Conservation (phyloP, 2,888 invertebrate species). For the Shargacucullia verbasci region DNA sequence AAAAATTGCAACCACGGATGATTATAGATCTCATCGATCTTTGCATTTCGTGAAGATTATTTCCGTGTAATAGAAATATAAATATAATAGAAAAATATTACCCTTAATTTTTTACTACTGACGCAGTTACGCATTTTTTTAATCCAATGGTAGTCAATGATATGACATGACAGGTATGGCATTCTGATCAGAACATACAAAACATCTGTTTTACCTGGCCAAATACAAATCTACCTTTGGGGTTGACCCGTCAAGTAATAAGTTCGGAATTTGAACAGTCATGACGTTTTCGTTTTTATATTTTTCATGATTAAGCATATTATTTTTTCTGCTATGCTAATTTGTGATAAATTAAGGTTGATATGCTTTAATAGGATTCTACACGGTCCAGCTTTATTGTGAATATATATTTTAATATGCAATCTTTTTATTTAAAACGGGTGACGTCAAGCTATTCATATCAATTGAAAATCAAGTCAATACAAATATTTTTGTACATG, state of each 20-base stretch:
- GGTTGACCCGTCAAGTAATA: conserved; percentile 29
- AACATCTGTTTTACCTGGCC: conserved; percentile 43
- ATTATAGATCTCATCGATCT: background rate
- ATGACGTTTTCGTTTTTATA: conserved; percentile 9
- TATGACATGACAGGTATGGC: conserved; percentile 45
- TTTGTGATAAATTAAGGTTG: conserved; percentile 14
- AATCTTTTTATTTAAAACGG: conserved; percentile 21
- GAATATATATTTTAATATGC: conserved; percentile 24
- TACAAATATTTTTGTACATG: conserved; percentile 32
- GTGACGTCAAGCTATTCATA: conserved; percentile 44
- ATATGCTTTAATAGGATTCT: background rate
- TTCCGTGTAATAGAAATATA: conserved; percentile 2
- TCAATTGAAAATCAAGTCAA: conserved; percentile 41
- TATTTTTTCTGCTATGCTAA: conserved; percentile 1
- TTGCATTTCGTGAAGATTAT: background rate
- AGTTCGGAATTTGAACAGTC: conserved; percentile 13
- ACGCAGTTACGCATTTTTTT: conserved; percentile 33
- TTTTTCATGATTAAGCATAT: conserved; percentile 4
- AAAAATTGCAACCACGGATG: too few species aligned
- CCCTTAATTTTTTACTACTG: conserved; percentile 3
- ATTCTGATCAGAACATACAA: conserved; percentile 27
- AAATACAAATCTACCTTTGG: conserved; percentile 37
- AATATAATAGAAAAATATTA: too few species aligned
- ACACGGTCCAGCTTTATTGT: conserved; percentile 19
- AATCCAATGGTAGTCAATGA: conserved; percentile 51